A percentile compares a stretch with the other conserved stretches of the same genome.
Conservation (phyloP, 2,113 vertebrate species). For the Ardeotis arabs region DNA sequence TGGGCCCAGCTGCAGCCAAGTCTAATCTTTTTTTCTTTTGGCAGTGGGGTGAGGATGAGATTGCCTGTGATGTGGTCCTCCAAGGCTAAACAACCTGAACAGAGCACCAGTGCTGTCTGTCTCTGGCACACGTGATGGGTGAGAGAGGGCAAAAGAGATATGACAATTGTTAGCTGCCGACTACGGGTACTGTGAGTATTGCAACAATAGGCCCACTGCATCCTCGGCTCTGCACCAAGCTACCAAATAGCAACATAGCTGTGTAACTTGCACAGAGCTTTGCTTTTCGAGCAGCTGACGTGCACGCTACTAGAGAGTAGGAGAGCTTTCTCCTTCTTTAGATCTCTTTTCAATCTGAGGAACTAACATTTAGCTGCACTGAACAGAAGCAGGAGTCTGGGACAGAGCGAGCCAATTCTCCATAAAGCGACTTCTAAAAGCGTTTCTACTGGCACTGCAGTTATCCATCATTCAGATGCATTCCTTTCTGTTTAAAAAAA, state of each 20-base stretch:
- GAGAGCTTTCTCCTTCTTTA: background rate
- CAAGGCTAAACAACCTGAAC: too few relatives aligned
- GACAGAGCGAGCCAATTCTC: background rate
- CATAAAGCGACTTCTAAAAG: background rate
- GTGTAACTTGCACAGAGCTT: background rate
- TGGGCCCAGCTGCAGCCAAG: background rate
- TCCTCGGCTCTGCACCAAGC: background rate
- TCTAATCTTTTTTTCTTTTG: background rate
- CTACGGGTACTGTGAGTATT: background rate
- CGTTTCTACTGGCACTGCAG: background rate
- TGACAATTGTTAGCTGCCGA: background rate
- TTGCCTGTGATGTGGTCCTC: background rate
- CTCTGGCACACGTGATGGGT: rapidly evolving
- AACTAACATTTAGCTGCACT: background rate
- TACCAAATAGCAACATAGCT: background rate
- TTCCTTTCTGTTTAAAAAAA: background rate
- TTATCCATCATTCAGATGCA: background rate
- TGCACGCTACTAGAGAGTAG: background rate
- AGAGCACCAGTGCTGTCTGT: background rate
- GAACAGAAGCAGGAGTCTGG: background rate
- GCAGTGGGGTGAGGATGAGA: background rate
- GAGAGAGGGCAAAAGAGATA: background rate
- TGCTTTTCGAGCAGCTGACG: background rate
- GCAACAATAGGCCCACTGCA: background rate
- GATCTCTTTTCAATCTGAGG: background rate